phyloP scores from a whole-genome alignment of 2,797 vertebrate genomes.

The Rhabdophis nuchalis region DNA sequence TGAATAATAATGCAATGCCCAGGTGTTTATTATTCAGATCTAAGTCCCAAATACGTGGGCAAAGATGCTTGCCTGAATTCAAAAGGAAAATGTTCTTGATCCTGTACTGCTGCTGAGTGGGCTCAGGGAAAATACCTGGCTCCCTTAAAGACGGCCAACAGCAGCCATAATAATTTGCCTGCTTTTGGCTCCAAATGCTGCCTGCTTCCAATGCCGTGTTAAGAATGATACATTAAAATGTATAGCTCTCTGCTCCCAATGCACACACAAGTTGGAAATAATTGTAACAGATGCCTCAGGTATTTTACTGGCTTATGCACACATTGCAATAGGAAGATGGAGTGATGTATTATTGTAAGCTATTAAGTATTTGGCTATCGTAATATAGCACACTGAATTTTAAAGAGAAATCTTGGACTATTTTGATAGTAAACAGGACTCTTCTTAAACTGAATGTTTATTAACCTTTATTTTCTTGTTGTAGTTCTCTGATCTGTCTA shows the following conservation, averaged over 20 bases:
- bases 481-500: constrained; percentile 91
- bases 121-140: background rate
- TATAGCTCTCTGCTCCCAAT: background rate
- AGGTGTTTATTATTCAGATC: background rate
- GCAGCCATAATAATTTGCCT: background rate
- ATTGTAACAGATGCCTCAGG: background rate
- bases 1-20: background rate
- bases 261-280: background rate
- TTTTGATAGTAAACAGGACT: background rate
- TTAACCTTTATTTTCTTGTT: constrained; percentile 97
- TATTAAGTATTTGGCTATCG: background rate
- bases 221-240: background rate
- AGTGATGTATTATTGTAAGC: background rate
- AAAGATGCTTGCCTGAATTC: background rate
- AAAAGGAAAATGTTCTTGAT: background rate
- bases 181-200: background rate
- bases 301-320: background rate
- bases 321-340: background rate
- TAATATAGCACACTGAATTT: background rate
- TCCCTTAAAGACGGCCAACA: background rate
- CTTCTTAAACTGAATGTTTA: background rate
- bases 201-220: background rate
- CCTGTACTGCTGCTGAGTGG: background rate
- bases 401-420: background rate
- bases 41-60: background rate